Evolutionary conservation across 2,888 invertebrate species (phyloP).

Genomic region (Brachyptera putata): DNA sequence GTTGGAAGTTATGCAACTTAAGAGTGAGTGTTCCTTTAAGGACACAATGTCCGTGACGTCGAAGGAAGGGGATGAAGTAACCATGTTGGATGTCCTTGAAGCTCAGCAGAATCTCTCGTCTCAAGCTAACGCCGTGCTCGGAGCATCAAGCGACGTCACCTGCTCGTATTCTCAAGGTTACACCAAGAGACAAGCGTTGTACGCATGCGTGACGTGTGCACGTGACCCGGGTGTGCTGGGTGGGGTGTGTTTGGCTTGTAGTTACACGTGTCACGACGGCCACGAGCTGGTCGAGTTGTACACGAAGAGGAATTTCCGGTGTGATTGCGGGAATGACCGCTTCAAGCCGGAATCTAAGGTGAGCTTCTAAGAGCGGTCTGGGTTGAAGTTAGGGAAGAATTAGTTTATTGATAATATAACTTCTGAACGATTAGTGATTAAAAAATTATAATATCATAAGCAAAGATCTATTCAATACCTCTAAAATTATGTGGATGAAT

Average conservation of each 20-base stretch:
- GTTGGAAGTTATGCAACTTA: too few relatives aligned
- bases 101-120: not conserved
- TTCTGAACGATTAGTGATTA: too few relatives aligned
- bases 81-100: not conserved
- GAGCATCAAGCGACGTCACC: not conserved
- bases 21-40: too few relatives aligned
- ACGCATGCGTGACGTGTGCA: not conserved
- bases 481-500: too few relatives aligned
- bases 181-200: not conserved
- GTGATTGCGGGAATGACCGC: not conserved
- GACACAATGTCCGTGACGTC: too few relatives aligned
- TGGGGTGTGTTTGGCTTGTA: not conserved
- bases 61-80: too few relatives aligned
- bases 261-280: not conserved
- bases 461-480: too few relatives aligned
- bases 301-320: not conserved
- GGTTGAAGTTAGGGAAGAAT: too few relatives aligned
- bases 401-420: too few relatives aligned
- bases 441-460: too few relatives aligned
- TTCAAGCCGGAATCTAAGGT: not conserved
- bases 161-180: not conserved
- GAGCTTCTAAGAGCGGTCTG: too few relatives aligned
- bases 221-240: too few relatives aligned
- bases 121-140: not conserved
- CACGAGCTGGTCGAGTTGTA: not conserved